Evolutionary conservation across 2,888 invertebrate species (phyloP).

Genomic region (Thymelicus sylvestris): DNA sequence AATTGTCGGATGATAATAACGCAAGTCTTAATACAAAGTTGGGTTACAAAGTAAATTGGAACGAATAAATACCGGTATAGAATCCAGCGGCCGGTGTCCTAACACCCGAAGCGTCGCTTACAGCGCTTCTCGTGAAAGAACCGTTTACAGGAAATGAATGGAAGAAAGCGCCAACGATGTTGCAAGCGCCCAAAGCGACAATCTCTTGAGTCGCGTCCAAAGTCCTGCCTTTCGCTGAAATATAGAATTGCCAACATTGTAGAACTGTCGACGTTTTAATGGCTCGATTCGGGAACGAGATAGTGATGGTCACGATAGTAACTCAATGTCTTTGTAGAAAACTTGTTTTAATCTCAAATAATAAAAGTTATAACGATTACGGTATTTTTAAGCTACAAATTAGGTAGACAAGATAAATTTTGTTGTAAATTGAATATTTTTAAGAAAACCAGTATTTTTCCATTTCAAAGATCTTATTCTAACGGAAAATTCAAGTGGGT

Average conservation of each 20-base stretch:
- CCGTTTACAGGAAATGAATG: conserved; percentile 91
- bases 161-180: conserved; percentile 89
- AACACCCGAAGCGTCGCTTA: conserved; percentile 92
- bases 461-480: too few relatives aligned
- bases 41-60: conserved; percentile 26
- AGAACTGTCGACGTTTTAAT: conserved; percentile 53
- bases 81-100: conserved; percentile 90
- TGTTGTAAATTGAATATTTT: too few relatives aligned
- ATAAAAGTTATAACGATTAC: conserved; percentile 11
- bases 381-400: background rate
- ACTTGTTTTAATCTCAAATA: conserved; percentile 2
- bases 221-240: conserved; percentile 87
- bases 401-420: too few relatives aligned
- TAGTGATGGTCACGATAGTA: conserved; percentile 22
- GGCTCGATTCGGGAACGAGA: conserved; percentile 29
- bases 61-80: conserved; percentile 84
- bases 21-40: conserved; percentile 28
- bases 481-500: too few relatives aligned
- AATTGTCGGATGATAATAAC: conserved; percentile 33
- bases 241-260: conserved; percentile 51
- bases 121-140: conserved; percentile 90
- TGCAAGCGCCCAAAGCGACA: conserved; percentile 90
- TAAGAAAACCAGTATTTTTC: too few relatives aligned
- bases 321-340: conserved; percentile 1
- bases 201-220: conserved; percentile 93